Percentiles rank a stretch among this genome's conserved stretches.
These are phyloP conservation scores for Phyllostomus discolor DNA, from an alignment of 2,113 vertebrate genomes.

Conservation along the genomic window DNA sequence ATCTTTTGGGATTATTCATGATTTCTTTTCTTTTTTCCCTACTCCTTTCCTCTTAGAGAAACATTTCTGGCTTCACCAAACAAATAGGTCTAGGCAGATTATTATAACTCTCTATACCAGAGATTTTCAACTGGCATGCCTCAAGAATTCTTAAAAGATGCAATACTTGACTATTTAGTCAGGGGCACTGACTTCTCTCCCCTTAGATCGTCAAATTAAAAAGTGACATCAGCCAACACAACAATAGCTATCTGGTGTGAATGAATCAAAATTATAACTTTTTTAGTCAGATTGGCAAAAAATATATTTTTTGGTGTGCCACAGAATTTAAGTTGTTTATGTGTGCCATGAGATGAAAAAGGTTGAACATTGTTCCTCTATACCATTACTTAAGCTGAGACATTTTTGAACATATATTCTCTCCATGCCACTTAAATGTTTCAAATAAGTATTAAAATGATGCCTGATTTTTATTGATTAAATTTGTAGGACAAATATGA, in stretches of 20 bases:
- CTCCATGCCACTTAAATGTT: background rate
- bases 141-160: no score
- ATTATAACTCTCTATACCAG: background rate
- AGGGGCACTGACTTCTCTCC: no score
- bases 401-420: background rate
- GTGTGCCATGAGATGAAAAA: background rate
- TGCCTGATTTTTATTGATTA: background rate
- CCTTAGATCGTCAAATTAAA: no score
- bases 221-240: no score
- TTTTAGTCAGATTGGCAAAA: no score
- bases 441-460: background rate
- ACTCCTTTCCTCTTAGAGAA: background rate
- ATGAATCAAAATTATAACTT: no score
- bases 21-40: background rate
- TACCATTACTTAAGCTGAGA: background rate
- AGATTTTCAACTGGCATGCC: no score
- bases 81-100: background rate
- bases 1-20: background rate
- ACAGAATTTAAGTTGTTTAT: no score
- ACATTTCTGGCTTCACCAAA: background rate
- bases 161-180: no score
- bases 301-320: no score
- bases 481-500: background rate
- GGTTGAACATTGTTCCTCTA: background rate
- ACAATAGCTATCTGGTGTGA: no score